Evolutionary conservation across 2,888 invertebrate species (phyloP).

Genomic region (Prionchulus punctatus): DNA sequence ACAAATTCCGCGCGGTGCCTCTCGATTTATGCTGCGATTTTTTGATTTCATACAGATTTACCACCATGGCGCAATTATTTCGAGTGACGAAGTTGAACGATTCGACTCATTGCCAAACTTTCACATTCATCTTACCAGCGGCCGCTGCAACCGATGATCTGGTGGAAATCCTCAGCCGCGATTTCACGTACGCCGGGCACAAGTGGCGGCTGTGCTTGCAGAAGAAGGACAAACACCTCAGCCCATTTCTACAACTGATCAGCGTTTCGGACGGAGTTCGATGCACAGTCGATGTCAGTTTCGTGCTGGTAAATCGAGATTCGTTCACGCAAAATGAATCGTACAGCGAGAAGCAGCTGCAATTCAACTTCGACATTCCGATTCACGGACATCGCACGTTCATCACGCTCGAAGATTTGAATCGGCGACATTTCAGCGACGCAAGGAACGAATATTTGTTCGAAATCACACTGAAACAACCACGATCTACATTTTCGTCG

Average conservation of each 20-base stretch:
- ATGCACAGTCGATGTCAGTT: conserved; percentile 61
- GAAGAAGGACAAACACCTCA: conserved; percentile 55
- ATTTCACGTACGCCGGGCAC: conserved; percentile 63
- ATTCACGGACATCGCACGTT: background rate
- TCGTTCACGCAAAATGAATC: conserved; percentile 66
- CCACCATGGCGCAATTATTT: conserved; percentile 63
- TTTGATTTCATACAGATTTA: too few relatives aligned
- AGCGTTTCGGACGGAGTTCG: conserved; percentile 57
- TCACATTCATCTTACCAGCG: conserved; percentile 61
- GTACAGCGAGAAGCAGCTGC: conserved; percentile 57
- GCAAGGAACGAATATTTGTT: conserved; percentile 62
- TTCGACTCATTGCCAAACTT: conserved; percentile 62
- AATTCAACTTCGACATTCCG: conserved; percentile 27
- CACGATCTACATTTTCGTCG: conserved; percentile 55
- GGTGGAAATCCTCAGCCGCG: conserved; percentile 62
- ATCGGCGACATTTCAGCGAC: conserved; percentile 40
- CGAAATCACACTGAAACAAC: conserved; percentile 57
- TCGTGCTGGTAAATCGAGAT: conserved; percentile 59
- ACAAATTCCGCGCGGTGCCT: too few relatives aligned
- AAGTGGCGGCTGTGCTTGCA: conserved; percentile 65
- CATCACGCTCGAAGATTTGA: background rate
- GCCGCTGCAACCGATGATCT: conserved; percentile 51
- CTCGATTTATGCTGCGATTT: too few relatives aligned
- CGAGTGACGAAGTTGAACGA: conserved; percentile 65
- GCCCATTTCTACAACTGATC: conserved; percentile 59